phyloP scores from a whole-genome alignment of 2,113 vertebrate species.

The Butorides virescens region DNA sequence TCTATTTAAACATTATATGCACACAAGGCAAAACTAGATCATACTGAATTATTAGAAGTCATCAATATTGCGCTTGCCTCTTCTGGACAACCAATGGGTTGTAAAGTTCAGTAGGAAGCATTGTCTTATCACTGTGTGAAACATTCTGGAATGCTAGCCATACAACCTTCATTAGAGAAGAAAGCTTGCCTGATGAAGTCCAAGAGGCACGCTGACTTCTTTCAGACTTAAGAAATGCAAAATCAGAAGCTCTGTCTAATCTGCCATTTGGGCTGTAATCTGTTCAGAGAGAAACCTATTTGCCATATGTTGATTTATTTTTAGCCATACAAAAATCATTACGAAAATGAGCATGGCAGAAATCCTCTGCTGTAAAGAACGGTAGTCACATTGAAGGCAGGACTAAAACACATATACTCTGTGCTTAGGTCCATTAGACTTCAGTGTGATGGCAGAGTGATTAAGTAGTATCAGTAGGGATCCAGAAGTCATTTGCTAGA shows the following conservation, averaged over 20 bases:
- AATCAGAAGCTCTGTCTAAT: neutral
- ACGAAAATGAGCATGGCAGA: neutral
- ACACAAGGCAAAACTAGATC: neutral
- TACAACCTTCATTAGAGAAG: neutral
- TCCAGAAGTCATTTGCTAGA: neutral
- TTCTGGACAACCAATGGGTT: neutral
- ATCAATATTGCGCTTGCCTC: neutral
- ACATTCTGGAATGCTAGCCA: neutral
- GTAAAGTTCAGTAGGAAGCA: neutral
- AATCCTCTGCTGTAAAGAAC: neutral
- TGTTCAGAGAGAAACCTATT: neutral
- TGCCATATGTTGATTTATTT: neutral
- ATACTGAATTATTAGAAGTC: neutral
- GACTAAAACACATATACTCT: rapidly evolving
- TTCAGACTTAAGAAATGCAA: neutral
- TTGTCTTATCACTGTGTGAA: neutral
- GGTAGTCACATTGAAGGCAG: neutral
- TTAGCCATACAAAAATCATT: neutral
- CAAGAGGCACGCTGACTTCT: neutral
- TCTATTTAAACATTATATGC: neutral
- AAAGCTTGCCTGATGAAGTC: neutral
- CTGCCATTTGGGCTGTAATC: neutral
- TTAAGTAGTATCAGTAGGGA: neutral
- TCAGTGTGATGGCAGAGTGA: neutral
- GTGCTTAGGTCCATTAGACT: neutral